Conservation (phyloP, 2,797 vertebrate genomes). For the Chrosomus eos region DNA sequence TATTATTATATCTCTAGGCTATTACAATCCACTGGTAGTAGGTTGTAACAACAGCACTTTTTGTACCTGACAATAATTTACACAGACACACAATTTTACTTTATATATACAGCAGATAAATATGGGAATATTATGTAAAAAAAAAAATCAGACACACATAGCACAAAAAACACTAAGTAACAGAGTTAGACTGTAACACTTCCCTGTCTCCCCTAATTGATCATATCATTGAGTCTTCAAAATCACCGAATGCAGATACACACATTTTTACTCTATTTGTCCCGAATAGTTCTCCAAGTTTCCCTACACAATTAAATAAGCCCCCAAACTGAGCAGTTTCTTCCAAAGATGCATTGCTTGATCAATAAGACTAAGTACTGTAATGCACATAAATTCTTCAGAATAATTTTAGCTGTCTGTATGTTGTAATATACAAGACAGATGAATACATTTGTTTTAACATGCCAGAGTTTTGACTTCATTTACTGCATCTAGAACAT, state of each 20-base stretch:
- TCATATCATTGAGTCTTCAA: no score
- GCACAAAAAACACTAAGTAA: not conserved
- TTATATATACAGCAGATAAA: not conserved
- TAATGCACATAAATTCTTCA: not conserved
- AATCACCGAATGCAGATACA: not conserved
- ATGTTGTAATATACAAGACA: not conserved
- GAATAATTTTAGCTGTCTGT: not conserved
- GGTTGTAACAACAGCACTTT: no score
- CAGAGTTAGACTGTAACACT: not conserved
- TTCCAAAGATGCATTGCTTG: not conserved
- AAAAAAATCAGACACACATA: not conserved
- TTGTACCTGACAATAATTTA: not conserved
- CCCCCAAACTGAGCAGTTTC: not conserved
- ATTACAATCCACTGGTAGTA: not conserved
- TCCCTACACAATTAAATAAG: not conserved
- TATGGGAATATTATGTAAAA: not conserved
- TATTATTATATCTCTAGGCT: no score
- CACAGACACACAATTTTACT: not conserved
- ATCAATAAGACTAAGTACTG: not conserved
- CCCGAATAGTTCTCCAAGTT: not conserved
- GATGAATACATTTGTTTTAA: slow-evolving; percentile 4
- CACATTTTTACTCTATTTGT: not conserved
- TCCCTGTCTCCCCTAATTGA: not conserved
- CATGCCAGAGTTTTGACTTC: not conserved
- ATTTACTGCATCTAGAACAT: not conserved